phyloP scores from a whole-genome alignment of 2,797 vertebrate genomes.

The Mycteria americana region DNA sequence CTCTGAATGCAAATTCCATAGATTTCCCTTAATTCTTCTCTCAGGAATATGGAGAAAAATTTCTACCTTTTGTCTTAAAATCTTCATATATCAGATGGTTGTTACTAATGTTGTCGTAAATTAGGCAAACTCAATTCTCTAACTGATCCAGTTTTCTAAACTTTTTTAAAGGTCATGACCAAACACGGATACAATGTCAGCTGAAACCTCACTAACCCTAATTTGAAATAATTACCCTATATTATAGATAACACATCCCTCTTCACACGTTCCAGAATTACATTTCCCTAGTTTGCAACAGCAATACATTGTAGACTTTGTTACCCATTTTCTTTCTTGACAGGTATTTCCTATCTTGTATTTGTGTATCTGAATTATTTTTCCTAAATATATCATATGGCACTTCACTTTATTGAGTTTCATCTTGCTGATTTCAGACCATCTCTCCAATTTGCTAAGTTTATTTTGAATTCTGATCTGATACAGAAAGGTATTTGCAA shows the following conservation, averaged over 20 bases:
- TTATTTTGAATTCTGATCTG: constrained; percentile 40
- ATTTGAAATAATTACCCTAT: not conserved
- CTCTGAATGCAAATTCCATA: not conserved
- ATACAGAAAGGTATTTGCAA: not conserved
- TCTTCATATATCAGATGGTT: not conserved
- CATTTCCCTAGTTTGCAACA: not conserved
- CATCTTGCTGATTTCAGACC: constrained; percentile 1
- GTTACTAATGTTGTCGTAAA: not conserved
- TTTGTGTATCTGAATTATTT: not conserved
- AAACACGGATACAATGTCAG: not conserved
- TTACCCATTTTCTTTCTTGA: not conserved
- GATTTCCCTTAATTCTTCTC: not conserved
- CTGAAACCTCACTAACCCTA: not conserved
- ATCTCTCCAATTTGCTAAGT: not conserved
- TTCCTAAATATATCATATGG: not conserved
- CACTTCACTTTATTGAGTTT: not conserved
- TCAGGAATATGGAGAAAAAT: not conserved
- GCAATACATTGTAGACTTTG: not conserved
- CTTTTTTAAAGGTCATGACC: not conserved
- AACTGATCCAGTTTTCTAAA: not conserved
- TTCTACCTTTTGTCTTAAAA: not conserved
- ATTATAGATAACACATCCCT: not conserved
- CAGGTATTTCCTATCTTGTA: not conserved
- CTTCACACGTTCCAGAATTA: not conserved
- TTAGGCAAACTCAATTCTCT: not conserved